Base-by-base conservation (phyloP, 2,797 vertebrate genomes). In the Xiphophorus birchmanni region DNA sequence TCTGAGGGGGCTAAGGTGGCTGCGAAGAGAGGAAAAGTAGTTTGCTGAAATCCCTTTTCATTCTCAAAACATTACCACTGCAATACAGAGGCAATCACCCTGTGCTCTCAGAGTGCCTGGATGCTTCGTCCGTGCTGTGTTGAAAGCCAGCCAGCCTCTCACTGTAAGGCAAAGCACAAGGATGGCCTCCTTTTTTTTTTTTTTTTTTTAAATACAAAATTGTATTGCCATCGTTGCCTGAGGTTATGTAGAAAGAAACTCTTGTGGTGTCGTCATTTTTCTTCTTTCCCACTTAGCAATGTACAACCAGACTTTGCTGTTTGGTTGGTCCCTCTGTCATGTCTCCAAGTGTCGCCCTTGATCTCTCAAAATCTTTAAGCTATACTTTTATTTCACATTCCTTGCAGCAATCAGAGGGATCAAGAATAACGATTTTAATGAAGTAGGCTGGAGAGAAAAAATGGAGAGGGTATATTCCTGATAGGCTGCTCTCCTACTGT, bases 351-450 rank as follows among this genome's bases (percentile, higher is more conserved):
- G 77, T 81, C 21, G 29, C 47, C 35, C 44, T 40, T 82, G 78
- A 81, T 81, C 83, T 86, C 78, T 42, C 73, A 45, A 74, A 90
- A 82, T 81, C 86, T 93, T 83, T 86, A 82, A 90, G 80, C 81
- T 3, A 11, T 74, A 58, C 80, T 89, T 88, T 84, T 86, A 45
- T 86, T 90, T 92, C 81, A 90, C 88, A 84, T 84, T 91, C 77
- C 85, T 80, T 81, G 86, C 84, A 84, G 80, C 78, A 88, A 81
- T 88, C 78, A 80, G 84, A 82, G 72, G 73, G 82, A 88, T 74
- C 77, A 78, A 88, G 86, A n/a, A 92, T 91, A 87, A 86, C 73
- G n/a, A 80, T 90, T 90, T 87, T 88, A 93, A 91, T 86, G 77
- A 90, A 87, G 76, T 81, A 85, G 79, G 83, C 84, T 71, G 40